Conservation (phyloP, 2,888 invertebrate genomes). For the Papilio protenor region DNA sequence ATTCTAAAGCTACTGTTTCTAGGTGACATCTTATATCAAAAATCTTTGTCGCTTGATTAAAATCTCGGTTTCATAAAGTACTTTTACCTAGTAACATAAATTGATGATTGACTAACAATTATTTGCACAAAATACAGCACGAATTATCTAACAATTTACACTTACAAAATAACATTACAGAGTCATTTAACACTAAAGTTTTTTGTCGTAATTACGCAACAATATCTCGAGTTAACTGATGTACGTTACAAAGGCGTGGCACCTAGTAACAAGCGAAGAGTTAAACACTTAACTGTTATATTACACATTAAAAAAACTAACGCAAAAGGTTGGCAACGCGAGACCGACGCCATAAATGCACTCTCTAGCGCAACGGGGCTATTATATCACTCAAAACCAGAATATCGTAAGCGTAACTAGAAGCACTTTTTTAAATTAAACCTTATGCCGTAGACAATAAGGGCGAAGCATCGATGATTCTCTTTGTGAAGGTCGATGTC, state of each 20-base stretch:
- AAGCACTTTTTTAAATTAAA: constrained; percentile 52
- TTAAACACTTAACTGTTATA: constrained; percentile 58
- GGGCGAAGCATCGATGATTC: constrained; percentile 67
- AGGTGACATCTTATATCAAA: constrained; percentile 43
- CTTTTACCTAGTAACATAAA: background rate
- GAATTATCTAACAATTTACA: background rate
- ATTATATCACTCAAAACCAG: constrained; percentile 54
- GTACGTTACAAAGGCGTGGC: constrained; percentile 33
- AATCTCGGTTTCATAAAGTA: background rate
- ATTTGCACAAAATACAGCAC: background rate
- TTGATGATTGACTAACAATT: background rate
- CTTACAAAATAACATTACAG: background rate
- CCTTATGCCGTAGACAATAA: constrained; percentile 53
- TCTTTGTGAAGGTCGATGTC: constrained; percentile 81
- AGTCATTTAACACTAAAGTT: background rate
- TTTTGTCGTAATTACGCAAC: background rate
- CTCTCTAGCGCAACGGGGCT: constrained; percentile 81
- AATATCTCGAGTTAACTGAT: background rate
- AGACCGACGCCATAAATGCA: constrained; percentile 80
- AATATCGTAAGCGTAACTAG: constrained; percentile 55
- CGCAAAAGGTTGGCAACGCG: constrained; percentile 76
- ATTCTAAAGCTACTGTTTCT: constrained; percentile 51
- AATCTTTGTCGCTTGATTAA: constrained; percentile 26
- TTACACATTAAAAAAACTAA: constrained; percentile 67
- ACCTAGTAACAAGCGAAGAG: constrained; percentile 44